These are phyloP conservation scores for Halichoeres trimaculatus DNA, from an alignment of 2,113 vertebrate species.

Conservation along the genomic window DNA sequence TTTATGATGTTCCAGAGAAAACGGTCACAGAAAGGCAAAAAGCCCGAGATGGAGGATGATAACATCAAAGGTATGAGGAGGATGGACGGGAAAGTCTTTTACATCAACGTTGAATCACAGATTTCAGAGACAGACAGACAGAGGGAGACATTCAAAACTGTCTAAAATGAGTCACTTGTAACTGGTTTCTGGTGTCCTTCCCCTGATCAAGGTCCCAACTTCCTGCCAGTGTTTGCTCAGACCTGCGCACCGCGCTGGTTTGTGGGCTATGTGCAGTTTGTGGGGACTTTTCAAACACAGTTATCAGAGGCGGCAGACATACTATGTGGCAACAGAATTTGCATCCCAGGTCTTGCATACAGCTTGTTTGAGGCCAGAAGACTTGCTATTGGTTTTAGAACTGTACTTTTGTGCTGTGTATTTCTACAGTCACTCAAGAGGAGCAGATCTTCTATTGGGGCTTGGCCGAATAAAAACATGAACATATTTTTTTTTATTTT, in stretches of 20 bases:
- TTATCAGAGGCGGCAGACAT: neutral
- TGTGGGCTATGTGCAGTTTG: neutral
- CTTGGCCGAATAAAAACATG: no score
- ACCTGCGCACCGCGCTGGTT: neutral
- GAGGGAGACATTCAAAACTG: no score
- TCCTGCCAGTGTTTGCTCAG: neutral
- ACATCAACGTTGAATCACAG: constrained; percentile 20
- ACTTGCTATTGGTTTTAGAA: neutral
- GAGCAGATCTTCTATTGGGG: no score
- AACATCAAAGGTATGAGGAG: neutral
- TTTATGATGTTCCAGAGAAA: neutral
- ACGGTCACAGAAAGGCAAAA: neutral
- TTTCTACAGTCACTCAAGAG: no score
- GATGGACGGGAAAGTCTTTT: neutral
- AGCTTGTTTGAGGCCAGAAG: neutral
- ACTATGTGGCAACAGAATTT: neutral
- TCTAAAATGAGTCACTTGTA: no score
- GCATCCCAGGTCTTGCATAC: neutral
- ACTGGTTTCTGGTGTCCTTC: no score
- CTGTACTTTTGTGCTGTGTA: no score
- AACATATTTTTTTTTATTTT: no score
- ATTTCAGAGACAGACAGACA: neutral
- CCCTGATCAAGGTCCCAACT: neutral
- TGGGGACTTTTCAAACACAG: neutral
- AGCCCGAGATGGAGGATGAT: neutral